Conservation (phyloP, 2,797 vertebrate genomes). For the Acridotheres tristis region DNA sequence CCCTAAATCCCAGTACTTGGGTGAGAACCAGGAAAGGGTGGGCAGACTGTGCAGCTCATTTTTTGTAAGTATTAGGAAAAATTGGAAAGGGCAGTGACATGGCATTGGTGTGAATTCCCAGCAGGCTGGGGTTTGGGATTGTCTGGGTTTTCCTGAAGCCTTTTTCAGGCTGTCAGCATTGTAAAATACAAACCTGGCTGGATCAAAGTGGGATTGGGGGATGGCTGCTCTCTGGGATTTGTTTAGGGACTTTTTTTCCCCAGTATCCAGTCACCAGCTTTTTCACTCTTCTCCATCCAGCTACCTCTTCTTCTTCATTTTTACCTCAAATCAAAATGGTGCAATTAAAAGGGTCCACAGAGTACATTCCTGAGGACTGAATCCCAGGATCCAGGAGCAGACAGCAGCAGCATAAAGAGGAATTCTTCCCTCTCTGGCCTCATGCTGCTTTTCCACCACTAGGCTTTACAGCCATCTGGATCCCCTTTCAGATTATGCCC, state of each 20-base stretch:
- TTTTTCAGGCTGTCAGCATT: not conserved
- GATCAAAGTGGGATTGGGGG: not conserved
- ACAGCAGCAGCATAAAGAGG: conserved; percentile 16
- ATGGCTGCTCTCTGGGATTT: fast-evolving
- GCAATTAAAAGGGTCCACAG: fast-evolving
- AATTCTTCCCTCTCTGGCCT: conserved; percentile 49
- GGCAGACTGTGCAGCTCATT: not conserved
- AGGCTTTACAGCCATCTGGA: conserved; percentile 55
- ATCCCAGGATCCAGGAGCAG: not conserved
- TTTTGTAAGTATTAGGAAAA: not conserved
- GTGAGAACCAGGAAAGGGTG: not conserved
- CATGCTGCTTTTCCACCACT: conserved; percentile 36
- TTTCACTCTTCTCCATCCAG: not conserved
- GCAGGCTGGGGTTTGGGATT: not conserved
- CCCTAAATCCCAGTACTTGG: not conserved
- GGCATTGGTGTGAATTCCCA: not conserved
- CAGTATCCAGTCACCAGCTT: not conserved
- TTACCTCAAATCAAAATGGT: not conserved
- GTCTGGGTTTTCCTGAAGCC: not conserved
- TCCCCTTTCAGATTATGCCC: conserved; percentile 15
- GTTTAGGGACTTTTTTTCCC: not conserved
- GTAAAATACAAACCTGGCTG: not conserved
- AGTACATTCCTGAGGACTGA: not conserved
- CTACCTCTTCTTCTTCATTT: not conserved
- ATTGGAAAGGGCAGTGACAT: not conserved